phyloP scores from a whole-genome alignment of 1,140 invertebrate species.

The Eupristina koningsbergeri region DNA sequence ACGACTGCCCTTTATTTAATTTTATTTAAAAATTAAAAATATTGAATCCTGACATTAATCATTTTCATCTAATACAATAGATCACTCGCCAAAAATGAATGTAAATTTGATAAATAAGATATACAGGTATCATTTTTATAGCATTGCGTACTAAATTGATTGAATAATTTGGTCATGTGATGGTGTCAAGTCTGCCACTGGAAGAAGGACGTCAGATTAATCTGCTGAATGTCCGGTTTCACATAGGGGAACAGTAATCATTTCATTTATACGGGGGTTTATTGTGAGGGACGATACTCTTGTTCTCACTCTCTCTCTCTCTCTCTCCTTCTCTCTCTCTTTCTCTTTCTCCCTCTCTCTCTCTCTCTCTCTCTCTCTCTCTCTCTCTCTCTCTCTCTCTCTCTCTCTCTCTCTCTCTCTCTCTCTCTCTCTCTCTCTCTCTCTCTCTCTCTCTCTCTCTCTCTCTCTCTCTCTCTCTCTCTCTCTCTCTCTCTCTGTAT shows the following conservation, averaged over 20 bases:
- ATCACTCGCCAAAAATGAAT: constrained; percentile 2
- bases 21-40: not conserved
- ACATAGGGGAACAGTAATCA: constrained; percentile 63
- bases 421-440: not conserved
- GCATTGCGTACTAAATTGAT: constrained; percentile 29
- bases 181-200: constrained; percentile 54
- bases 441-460: not conserved
- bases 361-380: not conserved
- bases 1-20: not conserved
- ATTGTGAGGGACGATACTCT: constrained; percentile 47
- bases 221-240: constrained; percentile 67
- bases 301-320: not conserved
- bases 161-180: constrained; percentile 26
- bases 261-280: constrained; percentile 61
- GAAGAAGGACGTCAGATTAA: constrained; percentile 61
- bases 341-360: not conserved
- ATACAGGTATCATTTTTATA: constrained; percentile 32
- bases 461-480: not conserved
- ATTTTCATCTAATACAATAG: not conserved
- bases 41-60: not conserved
- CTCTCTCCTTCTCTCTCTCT: not conserved
- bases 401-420: not conserved
- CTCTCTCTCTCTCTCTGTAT: not conserved
- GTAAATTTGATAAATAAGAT: constrained; percentile 20
- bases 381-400: not conserved